Base-by-base conservation (phyloP, 2,888 invertebrate genomes). In the Hydraecia micacea region DNA sequence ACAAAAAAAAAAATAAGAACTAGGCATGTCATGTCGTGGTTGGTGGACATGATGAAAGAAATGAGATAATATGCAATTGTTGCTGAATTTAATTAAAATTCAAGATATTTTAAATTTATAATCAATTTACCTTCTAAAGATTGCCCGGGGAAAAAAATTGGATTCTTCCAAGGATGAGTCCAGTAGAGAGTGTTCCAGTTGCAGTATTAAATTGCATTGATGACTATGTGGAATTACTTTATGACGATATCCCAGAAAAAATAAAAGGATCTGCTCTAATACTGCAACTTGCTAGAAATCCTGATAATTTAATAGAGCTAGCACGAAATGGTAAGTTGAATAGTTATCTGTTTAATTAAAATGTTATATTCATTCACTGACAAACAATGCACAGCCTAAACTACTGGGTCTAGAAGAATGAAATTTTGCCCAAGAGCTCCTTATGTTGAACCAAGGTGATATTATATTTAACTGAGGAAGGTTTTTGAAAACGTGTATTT, bases 241-340 rank as follows among this genome's bases (percentile, higher is more conserved):
- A 99, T 95, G 99, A 99, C 95, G 99, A 99, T 87, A 98, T 98
- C 92, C 97, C 98, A 52, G 99, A 99, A 91, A 99, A 99, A 97
- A 98, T 99, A 69, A 98, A 98, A 94, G 99, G 99, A 46, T 99
- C 99, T 11, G 98, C 98, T 46, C 97, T 99, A 85, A 98, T 99
- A 86, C 97, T 99, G 73, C 98, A 99, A 95, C 97, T 99, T 83
- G 99, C 99, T 6, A 97, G 99, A 91, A 98, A 99, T 95, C 98
- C 99, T 21, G 99, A 99, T 92, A 99, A 99, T 97, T 97, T 99
- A 84, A 98, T 99, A 91, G 99, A 99, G 93, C 97, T 99, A 82
- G 98, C 99, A 82, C 98, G 98, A 95, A 99, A 99, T 97, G 99
- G 99, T 99, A 96, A 79, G 71, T 78, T 32, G 1, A 39, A 55